Evolutionary conservation across 2,113 vertebrate species (phyloP), one percentile per base, ranked within the genome.

Genomic region (Serinus canaria): DNA sequence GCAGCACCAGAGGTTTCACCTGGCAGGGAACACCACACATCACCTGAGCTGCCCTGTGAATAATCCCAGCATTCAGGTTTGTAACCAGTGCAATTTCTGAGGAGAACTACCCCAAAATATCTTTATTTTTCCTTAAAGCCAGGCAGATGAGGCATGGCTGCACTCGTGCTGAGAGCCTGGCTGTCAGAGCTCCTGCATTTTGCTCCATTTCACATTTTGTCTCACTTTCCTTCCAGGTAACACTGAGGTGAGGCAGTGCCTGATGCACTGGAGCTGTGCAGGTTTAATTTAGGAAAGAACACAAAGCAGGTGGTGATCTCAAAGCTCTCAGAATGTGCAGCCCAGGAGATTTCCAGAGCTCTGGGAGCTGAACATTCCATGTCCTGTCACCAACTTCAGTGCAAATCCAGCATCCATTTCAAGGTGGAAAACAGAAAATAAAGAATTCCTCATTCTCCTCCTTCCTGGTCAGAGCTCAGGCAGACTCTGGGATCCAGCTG

Each of bases 51-150:
- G 11, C 41, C 43, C 33, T 39, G 10, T 3, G n/a, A 80, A 53
- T 20, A 24, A 11, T 17, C 27, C 66, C 68, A 19, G 33, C 28
- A 6, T 24, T 58, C 60, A 30, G 25, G 7, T 39, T 7, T 75
- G 13, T 35, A 63, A 23, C 2, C 53, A 44, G 27, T 0, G 0
- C 15, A 30, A 46, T 1, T 63, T 8, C 11, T 4, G 37, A 50
- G 13, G 35, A 62, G 5, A 60, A 28, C 13, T 16, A 20, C 31
- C 43, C 39, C 31, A 44, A 7, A 16, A 88, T 41, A 2, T 4
- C 11, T 68, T 66, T 6, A 1, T 60, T 66, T 55, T 28, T 15
- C 15, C 50, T 67, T 9, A 33, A 77, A 86, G 16, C 17, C 69
- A 37, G 6, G 13, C 17, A 49, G 18, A 22, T 4, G 16, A 84